Base-by-base conservation (phyloP, 1,140 invertebrate species). In the Platyscapa corneri region DNA sequence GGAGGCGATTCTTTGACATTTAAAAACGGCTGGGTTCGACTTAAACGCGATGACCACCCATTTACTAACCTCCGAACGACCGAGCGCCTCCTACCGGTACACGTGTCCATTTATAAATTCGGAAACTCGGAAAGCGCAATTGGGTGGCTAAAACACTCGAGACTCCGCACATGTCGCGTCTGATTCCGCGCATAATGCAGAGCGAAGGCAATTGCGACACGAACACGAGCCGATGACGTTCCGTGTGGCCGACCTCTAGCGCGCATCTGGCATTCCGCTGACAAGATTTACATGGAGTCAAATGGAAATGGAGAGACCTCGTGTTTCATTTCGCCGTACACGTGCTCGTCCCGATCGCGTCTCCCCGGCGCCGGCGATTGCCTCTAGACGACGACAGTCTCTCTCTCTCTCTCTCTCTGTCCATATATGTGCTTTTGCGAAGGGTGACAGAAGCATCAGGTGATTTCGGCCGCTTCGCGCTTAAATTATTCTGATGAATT, bases 311-410 rank as follows among this genome's bases (percentile, higher is more conserved):
- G 83, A 84, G 83, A 67, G 87, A 77, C 30, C 80, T 87, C 85
- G 87, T 89, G 88, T 89, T 87, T 89, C 88, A 89, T 89, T 89
- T 88, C 87, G 84, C 65, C 78, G 88, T 88, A 89, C 89, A 89
- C 87, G 89, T 84, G 86, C 84, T 85, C 65, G 8, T 85, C 85
- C 20, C 65, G 7, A 32, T 70, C 65, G 30, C 65, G 56, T 10
- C 20, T 60, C 27, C 23, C 23, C 23, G 56, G 56, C 56, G 56
- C 56, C 56, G 56, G 1, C 23, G 56, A 27, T 60, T 27, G 56
- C 56, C 6, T 27, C 27, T 18, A 53, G 49, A 53, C 18, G 49
- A 53, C 49, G 18, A 53, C 49, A 12, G 10, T 2, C 49, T 7
- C 49, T 7, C 6, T 18, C 8, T 14, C 49, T 53, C 49, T 7